These are phyloP conservation scores for Andrena cerasifolii DNA, from an alignment of 1,140 invertebrate genomes.

Conservation along the genomic window DNA sequence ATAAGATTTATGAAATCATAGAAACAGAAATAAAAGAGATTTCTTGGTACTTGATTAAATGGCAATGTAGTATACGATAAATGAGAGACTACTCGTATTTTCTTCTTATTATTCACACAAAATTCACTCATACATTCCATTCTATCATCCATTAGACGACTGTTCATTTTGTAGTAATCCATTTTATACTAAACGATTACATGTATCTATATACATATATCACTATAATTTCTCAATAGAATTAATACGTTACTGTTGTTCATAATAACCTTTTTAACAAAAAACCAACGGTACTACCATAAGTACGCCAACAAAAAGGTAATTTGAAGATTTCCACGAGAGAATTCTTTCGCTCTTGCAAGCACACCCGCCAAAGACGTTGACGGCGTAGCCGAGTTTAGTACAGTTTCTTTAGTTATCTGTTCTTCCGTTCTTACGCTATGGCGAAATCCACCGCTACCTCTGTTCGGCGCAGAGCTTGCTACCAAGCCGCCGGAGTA, in stretches of 20 bases:
- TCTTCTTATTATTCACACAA: constrained; percentile 38
- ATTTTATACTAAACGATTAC: constrained; percentile 41
- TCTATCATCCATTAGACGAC: constrained; percentile 51
- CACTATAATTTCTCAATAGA: constrained; percentile 28
- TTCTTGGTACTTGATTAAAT: background rate
- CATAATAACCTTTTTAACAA: constrained; percentile 70
- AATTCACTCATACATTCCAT: constrained; percentile 53
- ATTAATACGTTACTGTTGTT: constrained; percentile 49
- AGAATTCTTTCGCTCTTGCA: constrained; percentile 42
- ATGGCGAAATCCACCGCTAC: background rate
- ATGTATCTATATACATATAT: too few species aligned
- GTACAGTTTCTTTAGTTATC: constrained; percentile 8
- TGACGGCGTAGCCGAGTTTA: constrained; percentile 21
- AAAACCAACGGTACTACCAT: constrained; percentile 73
- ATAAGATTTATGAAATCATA: constrained; percentile 63
- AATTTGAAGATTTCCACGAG: constrained; percentile 64
- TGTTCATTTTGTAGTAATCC: constrained; percentile 56
- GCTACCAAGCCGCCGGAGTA: constrained; percentile 4
- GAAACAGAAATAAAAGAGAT: constrained; percentile 30
- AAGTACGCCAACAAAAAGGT: constrained; percentile 77
- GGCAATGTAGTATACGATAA: background rate
- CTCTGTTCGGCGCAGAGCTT: constrained; percentile 28
- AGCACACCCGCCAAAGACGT: constrained; percentile 29
- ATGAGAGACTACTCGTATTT: constrained; percentile 4
- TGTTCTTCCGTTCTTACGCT: constrained; percentile 17